Evolutionary conservation across 1,140 invertebrate species (phyloP), one percentile per base, ranked within the genome.

Genomic region (Episyrphus balteatus): DNA sequence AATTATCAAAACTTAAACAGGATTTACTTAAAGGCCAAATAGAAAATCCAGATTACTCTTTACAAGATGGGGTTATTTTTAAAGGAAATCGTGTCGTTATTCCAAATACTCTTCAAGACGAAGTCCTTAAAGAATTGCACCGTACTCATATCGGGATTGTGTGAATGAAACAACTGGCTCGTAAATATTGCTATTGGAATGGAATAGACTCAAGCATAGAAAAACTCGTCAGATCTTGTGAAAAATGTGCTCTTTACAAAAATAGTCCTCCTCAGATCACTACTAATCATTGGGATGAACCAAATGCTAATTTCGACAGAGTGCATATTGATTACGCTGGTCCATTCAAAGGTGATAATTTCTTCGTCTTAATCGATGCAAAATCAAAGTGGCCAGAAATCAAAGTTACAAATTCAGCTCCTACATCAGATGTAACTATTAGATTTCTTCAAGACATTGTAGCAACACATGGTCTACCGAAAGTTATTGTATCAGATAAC

Each of bases 331-430:
- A 66, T 49, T 67, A 58, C 49, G 47, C 55, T 6, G 57, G 55
- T 9, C 52, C 51, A 30, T 56, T 57, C 41, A 21, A 49, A 38
- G 48, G 46, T 15, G 12, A 57, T 37, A 47, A 55, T 45, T 63
- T 53, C 44, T 42, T 64, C 18, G 38, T 61, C 9, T 13, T 63
- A 8, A 46, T 65, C 6, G 59, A 65, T 51, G 57, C 57, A 40
- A 58, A 61, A 33, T 58, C 54, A 17, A 65, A 64, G 53, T 66
- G 32, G 65, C 54, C 19, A 68, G 57, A 55, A 61, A 61, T 51
- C 12, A 12, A 40, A 19, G 6, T 47, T 12, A 10, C 34, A 19
- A 14, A 31, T 10, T 26, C 41, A 11, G 46, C 39, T 8, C 33
- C 46, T 34, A 47, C n/a, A 3, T 42, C 46, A 2, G 31, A 47